phyloP scores from a whole-genome alignment of 2,888 invertebrate genomes.

The Dorcus parallelipipedus region DNA sequence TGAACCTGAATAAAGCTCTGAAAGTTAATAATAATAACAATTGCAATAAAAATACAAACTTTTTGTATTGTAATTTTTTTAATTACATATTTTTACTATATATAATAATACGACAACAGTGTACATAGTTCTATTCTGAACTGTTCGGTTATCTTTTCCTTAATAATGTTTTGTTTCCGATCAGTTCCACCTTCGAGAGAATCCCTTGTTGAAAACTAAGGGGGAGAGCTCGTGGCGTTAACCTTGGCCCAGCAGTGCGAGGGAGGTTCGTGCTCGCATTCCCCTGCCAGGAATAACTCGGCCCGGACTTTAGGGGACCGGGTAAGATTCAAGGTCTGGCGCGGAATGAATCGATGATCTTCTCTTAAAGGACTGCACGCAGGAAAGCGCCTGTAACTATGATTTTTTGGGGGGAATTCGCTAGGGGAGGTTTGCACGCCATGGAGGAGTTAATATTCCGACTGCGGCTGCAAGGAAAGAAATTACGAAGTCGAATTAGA shows the following conservation, averaged over 20 bases:
- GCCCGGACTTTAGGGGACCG: conserved; percentile 26
- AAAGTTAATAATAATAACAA: too few relatives aligned
- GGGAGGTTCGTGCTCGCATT: conserved; percentile 25
- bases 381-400: not conserved
- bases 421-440: not conserved
- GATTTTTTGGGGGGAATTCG: not conserved
- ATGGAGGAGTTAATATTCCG: too few relatives aligned
- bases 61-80: too few relatives aligned
- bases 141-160: too few relatives aligned
- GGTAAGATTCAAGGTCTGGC: conserved; percentile 32
- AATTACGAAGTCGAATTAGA: too few relatives aligned
- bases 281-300: conserved; percentile 25
- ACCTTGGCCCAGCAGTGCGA: conserved; percentile 35
- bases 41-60: too few relatives aligned
- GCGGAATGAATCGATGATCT: conserved; percentile 29
- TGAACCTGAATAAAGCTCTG: too few relatives aligned
- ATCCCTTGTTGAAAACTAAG: conserved; percentile 12
- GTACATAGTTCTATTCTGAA: too few relatives aligned
- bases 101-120: too few relatives aligned
- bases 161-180: not conserved
- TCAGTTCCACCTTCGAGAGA: conserved; percentile 12
- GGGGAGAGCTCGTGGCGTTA: conserved; percentile 30
- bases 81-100: too few relatives aligned
- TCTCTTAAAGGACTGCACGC: not conserved
- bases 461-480: too few relatives aligned